phyloP scores from a whole-genome alignment of 92 coral and sea anemone genomes.

The Zoanthus sociatus region DNA sequence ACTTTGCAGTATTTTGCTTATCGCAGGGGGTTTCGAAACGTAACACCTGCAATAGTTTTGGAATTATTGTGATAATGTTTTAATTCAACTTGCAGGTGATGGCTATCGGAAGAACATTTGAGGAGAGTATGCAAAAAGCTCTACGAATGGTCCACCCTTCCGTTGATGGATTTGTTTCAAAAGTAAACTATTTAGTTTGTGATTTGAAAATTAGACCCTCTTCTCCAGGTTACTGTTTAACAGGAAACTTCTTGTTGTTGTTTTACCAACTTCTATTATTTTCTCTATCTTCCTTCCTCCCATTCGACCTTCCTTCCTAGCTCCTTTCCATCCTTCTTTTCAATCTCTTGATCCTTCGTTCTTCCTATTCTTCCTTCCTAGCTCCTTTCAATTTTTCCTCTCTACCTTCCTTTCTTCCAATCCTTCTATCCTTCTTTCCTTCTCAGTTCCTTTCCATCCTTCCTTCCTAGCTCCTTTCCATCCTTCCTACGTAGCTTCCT shows the following conservation, averaged over 20 bases:
- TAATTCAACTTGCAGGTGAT: slow-evolving; percentile 64
- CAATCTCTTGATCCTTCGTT: not conserved
- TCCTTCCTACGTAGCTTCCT: no score
- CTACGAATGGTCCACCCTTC: slow-evolving; percentile 99
- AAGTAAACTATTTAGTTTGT: slow-evolving; percentile 56
- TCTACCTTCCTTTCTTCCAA: not conserved
- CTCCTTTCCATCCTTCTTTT: no score
- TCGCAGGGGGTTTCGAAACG: no score
- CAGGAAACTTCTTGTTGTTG: no score
- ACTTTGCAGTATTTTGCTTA: no score
- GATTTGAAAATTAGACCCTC: not conserved
- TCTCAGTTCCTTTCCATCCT: not conserved
- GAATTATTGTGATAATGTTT: not conserved
- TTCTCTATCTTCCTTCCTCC: not conserved
- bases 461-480: no score
- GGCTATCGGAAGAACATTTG: slow-evolving; percentile 99
- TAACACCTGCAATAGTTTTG: no score
- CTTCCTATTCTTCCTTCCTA: not conserved
- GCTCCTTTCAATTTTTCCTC: no score
- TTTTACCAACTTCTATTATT: not conserved
- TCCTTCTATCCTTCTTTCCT: not conserved
- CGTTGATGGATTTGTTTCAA: slow-evolving; percentile 91
- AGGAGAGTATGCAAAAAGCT: slow-evolving; percentile 97
- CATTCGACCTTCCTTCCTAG: not conserved
- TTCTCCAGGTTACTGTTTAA: not conserved